Percentiles rank a stretch among this genome's conserved stretches.
These are phyloP conservation scores for Pyxicephalus adspersus DNA, from an alignment of 2,113 vertebrate species.

Conservation along the genomic window DNA sequence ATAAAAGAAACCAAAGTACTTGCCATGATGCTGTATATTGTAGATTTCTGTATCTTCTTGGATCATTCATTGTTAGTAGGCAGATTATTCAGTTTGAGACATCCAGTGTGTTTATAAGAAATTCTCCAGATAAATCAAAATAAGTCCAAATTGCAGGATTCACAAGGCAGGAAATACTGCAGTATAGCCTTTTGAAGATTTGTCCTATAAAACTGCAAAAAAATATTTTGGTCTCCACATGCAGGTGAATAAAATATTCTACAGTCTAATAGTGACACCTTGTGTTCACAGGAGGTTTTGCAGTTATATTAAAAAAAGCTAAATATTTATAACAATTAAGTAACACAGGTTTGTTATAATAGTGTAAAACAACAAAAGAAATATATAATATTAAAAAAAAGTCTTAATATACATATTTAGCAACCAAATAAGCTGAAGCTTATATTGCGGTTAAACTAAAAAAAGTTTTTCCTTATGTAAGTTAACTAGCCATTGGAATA, in stretches of 20 bases:
- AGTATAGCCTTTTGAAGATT: background rate
- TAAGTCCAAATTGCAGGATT: background rate
- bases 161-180: background rate
- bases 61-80: background rate
- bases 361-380: too few relatives aligned
- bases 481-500: too few relatives aligned
- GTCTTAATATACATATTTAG: too few relatives aligned
- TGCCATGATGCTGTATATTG: conserved; percentile 32
- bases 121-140: background rate
- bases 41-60: background rate
- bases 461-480: too few relatives aligned
- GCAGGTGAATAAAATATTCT: too few relatives aligned
- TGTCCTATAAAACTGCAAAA: background rate
- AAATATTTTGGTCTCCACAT: too few relatives aligned
- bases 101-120: background rate
- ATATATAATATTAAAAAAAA: too few relatives aligned
- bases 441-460: too few relatives aligned
- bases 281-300: conserved; percentile 56
- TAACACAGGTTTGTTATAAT: too few relatives aligned
- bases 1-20: conserved; percentile 71
- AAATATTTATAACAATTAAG: too few relatives aligned
- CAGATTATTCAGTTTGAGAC: background rate
- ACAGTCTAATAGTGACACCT: conserved; percentile 33
- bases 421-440: too few relatives aligned
- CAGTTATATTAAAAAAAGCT: conserved; percentile 43